A percentile compares a stretch with the other conserved stretches of the same genome.
phyloP scores from a whole-genome alignment of 2,888 invertebrate species.

The Eupeodes latifasciatus region DNA sequence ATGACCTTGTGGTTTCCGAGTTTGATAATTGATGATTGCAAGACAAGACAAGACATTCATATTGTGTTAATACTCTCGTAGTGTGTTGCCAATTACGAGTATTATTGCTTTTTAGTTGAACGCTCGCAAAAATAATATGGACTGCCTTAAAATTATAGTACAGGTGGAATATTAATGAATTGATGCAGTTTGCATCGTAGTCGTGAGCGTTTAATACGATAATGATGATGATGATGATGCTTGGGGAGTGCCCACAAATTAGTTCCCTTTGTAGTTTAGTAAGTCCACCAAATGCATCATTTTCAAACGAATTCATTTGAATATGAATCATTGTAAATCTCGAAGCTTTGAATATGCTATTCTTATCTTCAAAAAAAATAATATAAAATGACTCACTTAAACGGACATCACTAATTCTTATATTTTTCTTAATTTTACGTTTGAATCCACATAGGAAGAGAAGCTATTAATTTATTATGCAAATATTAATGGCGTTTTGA shows the following conservation, averaged over 20 bases:
- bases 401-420: constrained; percentile 1
- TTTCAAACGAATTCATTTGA: constrained; percentile 23
- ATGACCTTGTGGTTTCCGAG: constrained; percentile 69
- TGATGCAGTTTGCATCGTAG: neutral
- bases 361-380: constrained; percentile 19
- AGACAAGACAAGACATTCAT: constrained; percentile 60
- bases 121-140: constrained; percentile 37
- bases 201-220: constrained; percentile 20
- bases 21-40: constrained; percentile 70
- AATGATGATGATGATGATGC: neutral
- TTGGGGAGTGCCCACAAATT: constrained; percentile 29
- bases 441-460: too few species aligned
- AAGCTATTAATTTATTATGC: too few species aligned
- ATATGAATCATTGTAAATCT: constrained; percentile 29
- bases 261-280: constrained; percentile 20
- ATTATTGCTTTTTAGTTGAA: constrained; percentile 45
- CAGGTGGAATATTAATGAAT: constrained; percentile 59
- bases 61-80: constrained; percentile 17
- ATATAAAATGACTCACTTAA: constrained; percentile 41
- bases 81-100: constrained; percentile 33
- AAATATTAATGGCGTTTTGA: too few species aligned
- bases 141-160: constrained; percentile 14
- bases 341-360: neutral
- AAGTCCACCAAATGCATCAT: constrained; percentile 6
- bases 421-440: neutral